These are phyloP conservation scores for Polydrusus pterygomalis DNA, from an alignment of 2,888 invertebrate species.

Conservation along the genomic window DNA sequence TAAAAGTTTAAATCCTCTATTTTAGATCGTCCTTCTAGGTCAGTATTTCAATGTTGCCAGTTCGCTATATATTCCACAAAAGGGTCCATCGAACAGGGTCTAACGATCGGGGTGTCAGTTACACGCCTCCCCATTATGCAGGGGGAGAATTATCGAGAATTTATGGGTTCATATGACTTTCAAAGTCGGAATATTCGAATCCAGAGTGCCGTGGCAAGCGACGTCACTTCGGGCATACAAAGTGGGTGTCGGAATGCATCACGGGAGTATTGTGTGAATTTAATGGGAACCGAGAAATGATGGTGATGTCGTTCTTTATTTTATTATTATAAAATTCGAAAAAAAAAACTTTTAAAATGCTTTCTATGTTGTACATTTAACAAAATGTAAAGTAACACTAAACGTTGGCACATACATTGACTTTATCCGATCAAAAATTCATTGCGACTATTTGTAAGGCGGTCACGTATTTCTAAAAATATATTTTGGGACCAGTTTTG, in stretches of 20 bases:
- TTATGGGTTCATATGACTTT: constrained; percentile 52
- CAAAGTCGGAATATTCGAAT: constrained; percentile 39
- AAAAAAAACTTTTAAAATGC: too few relatives aligned
- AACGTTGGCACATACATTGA: constrained; percentile 7
- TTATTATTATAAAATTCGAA: too few relatives aligned
- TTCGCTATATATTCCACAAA: neutral
- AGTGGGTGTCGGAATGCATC: neutral
- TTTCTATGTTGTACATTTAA: too few relatives aligned
- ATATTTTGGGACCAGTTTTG: constrained; percentile 43
- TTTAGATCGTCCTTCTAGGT: neutral
- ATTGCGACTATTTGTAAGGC: constrained; percentile 26
- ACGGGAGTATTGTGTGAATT: neutral
- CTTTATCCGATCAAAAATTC: constrained; percentile 33
- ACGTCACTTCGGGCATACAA: constrained; percentile 26
- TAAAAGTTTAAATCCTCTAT: too few relatives aligned
- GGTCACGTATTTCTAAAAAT: constrained; percentile 42
- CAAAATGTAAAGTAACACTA: too few relatives aligned
- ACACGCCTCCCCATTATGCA: constrained; percentile 49
- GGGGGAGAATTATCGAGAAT: constrained; percentile 43
- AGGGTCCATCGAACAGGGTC: constrained; percentile 22
- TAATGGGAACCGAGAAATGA: too few relatives aligned
- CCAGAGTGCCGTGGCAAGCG: constrained; percentile 17
- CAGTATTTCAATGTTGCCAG: constrained; percentile 24
- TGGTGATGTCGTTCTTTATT: too few relatives aligned
- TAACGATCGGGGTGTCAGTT: constrained; percentile 46